Conservation (phyloP, 2,113 vertebrate species). For the Ascaphus truei region DNA sequence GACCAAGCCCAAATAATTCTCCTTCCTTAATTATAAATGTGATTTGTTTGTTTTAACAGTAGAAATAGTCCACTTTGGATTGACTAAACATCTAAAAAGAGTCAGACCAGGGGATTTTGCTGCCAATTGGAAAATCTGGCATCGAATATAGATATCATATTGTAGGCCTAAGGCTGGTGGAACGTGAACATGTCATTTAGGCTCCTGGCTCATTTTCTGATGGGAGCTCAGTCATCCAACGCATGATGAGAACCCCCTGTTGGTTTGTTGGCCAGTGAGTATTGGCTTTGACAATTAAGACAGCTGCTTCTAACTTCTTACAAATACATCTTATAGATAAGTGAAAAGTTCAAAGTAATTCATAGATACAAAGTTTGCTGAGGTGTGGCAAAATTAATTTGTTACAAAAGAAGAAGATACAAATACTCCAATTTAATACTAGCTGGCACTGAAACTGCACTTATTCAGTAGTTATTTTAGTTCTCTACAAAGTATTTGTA, state of each 20-base stretch:
- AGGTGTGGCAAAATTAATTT: too few relatives aligned
- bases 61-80: background rate
- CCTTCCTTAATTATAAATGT: background rate
- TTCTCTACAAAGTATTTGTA: too few relatives aligned
- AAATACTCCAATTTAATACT: too few relatives aligned
- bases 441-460: too few relatives aligned
- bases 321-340: background rate
- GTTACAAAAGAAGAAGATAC: too few relatives aligned
- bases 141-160: background rate
- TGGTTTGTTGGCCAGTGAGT: background rate
- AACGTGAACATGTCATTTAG: background rate
- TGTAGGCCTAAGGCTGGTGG: background rate
- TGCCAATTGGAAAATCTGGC: background rate
- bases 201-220: background rate
- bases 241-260: background rate
- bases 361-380: too few relatives aligned
- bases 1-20: background rate
- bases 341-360: too few relatives aligned
- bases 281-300: background rate
- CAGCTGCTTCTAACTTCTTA: background rate
- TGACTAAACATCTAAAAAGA: background rate
- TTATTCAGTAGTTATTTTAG: too few relatives aligned
- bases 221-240: background rate
- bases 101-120: background rate
- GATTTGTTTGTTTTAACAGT: background rate